A percentile compares a stretch with the other conserved stretches of the same genome.
Evolutionary conservation across 2,113 vertebrate genomes (phyloP).

Genomic region (Hymenochirus boettgeri): DNA sequence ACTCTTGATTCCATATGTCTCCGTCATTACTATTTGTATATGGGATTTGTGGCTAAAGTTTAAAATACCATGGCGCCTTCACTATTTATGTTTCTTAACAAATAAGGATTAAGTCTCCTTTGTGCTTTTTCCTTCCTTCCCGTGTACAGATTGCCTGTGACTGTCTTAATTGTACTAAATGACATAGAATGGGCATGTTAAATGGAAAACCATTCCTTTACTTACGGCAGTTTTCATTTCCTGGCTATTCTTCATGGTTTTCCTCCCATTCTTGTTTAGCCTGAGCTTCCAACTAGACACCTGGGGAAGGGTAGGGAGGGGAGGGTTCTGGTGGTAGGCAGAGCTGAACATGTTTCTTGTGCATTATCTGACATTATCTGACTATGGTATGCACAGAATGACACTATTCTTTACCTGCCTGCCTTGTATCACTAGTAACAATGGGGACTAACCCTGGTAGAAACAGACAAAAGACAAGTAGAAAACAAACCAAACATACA

Average conservation of each 20-base stretch:
- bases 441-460: background rate
- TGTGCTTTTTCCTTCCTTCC: background rate
- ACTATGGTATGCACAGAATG: background rate
- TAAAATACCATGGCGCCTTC: background rate
- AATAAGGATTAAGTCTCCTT: background rate
- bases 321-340: background rate
- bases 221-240: background rate
- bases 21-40: background rate
- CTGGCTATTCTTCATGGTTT: background rate
- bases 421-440: background rate
- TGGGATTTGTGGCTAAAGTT: background rate
- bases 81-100: background rate
- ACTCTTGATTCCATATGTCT: background rate
- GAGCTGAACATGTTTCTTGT: conserved; percentile 1
- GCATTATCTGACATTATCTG: too few relatives aligned
- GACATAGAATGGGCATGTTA: background rate
- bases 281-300: background rate
- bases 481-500: too few relatives aligned
- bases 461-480: too few relatives aligned
- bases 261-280: background rate
- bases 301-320: background rate
- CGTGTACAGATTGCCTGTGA: background rate
- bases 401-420: background rate
- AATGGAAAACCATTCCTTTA: background rate
- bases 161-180: background rate